Percentiles rank a stretch among this genome's conserved stretches.
Evolutionary conservation across 2,113 vertebrate species (phyloP).

Genomic region (Mormoops blainvillei): DNA sequence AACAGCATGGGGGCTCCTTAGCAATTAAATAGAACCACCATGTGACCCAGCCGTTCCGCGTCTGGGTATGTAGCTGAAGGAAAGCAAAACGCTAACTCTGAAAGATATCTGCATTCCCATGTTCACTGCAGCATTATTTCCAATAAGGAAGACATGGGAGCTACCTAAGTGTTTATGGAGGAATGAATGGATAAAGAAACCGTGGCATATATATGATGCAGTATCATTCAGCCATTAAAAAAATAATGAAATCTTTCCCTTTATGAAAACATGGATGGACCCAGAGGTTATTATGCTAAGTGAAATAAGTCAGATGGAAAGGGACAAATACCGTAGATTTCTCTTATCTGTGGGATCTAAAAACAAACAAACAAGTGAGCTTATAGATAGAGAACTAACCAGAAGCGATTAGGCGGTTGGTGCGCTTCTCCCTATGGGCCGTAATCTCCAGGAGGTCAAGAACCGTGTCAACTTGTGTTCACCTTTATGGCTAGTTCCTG

Average conservation of each 20-base stretch:
- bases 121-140: background rate
- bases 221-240: background rate
- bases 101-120: background rate
- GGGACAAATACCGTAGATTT: background rate
- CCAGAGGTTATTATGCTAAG: background rate
- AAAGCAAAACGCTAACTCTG: background rate
- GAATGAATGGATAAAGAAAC: background rate
- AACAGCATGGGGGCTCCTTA: background rate
- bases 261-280: background rate
- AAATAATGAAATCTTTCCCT: background rate
- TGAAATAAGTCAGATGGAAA: background rate
- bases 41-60: no score
- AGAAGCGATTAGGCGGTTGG: background rate
- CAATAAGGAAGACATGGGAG: background rate
- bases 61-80: background rate
- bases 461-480: background rate
- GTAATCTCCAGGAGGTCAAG: background rate
- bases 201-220: background rate
- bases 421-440: background rate
- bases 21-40: background rate
- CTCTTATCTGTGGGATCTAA: background rate
- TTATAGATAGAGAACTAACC: background rate
- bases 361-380: background rate
- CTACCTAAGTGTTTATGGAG: background rate
- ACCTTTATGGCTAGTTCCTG: background rate